Conservation (phyloP, 2,888 invertebrate genomes). For the Melieria crassipennis region DNA sequence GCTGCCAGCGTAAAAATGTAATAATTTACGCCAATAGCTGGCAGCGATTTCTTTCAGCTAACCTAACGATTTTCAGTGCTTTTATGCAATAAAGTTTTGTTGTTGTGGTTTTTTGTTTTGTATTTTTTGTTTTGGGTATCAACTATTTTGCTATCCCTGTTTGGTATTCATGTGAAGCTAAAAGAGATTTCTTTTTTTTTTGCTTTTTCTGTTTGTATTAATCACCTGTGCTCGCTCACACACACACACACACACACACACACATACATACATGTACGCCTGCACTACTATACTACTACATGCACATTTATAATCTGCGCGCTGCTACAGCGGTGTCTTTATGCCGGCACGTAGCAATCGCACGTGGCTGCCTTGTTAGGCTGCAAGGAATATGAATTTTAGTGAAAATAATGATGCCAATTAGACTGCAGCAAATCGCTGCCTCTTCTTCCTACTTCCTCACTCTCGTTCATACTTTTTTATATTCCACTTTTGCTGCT, state of each 20-base stretch:
- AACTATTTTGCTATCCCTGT: not conserved
- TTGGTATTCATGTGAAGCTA: not conserved
- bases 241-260: not conserved
- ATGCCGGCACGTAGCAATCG: too few relatives aligned
- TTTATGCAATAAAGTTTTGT: not conserved
- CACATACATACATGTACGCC: not conserved
- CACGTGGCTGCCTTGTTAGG: too few relatives aligned
- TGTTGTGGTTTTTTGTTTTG: not conserved
- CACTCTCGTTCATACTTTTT: too few relatives aligned
- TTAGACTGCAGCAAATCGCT: not conserved
- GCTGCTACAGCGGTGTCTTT: too few relatives aligned
- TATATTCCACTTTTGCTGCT: too few relatives aligned
- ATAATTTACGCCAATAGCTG: conserved; percentile 41
- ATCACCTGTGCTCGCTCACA: not conserved
- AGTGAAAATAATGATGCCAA: conserved; percentile 6
- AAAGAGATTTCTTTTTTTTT: not conserved
- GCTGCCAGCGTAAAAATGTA: conserved; percentile 34
- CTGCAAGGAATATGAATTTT: not conserved
- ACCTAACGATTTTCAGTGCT: not conserved
- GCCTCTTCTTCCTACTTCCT: too few relatives aligned
- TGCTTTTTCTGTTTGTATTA: not conserved
- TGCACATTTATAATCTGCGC: too few relatives aligned
- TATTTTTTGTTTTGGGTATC: not conserved
- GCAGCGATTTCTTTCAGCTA: conserved; percentile 18
- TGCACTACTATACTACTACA: not conserved